Conservation (phyloP, 1,140 invertebrate genomes). For the Drosophila bocki region DNA sequence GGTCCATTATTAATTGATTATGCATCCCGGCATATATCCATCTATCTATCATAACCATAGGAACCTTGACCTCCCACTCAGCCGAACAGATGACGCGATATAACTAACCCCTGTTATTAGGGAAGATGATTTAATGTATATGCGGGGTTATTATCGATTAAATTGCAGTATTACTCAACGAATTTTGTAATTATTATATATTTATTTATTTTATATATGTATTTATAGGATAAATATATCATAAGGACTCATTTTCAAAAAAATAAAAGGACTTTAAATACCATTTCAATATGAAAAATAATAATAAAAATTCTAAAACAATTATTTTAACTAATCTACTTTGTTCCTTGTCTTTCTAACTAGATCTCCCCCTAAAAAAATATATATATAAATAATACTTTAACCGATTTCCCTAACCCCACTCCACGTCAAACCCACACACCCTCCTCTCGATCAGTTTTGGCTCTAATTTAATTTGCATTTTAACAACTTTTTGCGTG, state of each 20-base stretch:
- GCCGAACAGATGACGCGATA: slow-evolving; percentile 51
- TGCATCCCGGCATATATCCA: slow-evolving; percentile 38
- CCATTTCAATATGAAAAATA: no score
- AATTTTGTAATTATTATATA: background rate
- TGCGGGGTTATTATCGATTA: background rate
- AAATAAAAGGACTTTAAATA: background rate
- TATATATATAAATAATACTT: slow-evolving; percentile 1
- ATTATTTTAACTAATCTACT: background rate
- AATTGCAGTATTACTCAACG: slow-evolving; percentile 16
- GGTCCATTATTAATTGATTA: slow-evolving; percentile 71
- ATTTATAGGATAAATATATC: no score
- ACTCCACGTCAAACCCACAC: slow-evolving; percentile 53
- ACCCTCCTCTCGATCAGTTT: slow-evolving; percentile 54
- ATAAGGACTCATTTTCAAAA: background rate
- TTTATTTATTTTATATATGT: no score
- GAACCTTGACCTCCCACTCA: slow-evolving; percentile 58
- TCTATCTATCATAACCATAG: slow-evolving; percentile 56
- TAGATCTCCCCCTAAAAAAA: slow-evolving; percentile 4
- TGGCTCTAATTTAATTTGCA: slow-evolving; percentile 83
- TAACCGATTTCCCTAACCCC: slow-evolving; percentile 17
- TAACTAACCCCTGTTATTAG: slow-evolving; percentile 15
- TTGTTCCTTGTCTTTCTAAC: slow-evolving; percentile 19
- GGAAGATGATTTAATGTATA: slow-evolving; percentile 18
- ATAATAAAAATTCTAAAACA: no score
- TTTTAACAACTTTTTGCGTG: slow-evolving; percentile 84